These are phyloP conservation scores for Drepanosiphum platanoidis DNA, from an alignment of 2,888 invertebrate species.

Conservation along the genomic window DNA sequence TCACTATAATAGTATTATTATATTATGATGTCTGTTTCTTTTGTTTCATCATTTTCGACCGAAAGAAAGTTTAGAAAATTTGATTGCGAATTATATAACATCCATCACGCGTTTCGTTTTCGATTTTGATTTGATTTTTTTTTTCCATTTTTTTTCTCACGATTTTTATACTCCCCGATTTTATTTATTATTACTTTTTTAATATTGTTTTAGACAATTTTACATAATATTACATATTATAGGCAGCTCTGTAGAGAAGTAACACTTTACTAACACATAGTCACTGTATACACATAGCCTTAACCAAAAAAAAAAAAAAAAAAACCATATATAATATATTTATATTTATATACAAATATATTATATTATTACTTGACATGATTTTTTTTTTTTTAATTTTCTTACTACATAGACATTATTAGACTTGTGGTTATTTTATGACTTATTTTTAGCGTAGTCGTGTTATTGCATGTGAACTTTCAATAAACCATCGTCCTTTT, in stretches of 20 bases:
- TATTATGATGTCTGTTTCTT: neutral
- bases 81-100: no score
- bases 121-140: neutral
- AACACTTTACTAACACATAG: constrained; percentile 56
- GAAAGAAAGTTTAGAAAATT: constrained; percentile 35
- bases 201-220: neutral
- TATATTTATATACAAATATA: neutral
- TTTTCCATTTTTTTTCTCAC: neutral
- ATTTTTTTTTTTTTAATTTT: no score
- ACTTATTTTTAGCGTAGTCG: neutral
- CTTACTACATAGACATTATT: constrained; percentile 2
- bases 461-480: neutral
- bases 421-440: no score
- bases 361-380: neutral
- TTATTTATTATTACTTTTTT: no score
- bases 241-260: constrained; percentile 29
- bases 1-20: no score
- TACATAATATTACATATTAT: neutral
- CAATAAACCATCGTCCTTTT: neutral
- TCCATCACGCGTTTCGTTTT: neutral
- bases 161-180: neutral
- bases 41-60: neutral
- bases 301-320: no score
- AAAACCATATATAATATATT: constrained; percentile 33
- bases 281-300: constrained; percentile 47